Percentiles rank a stretch among this genome's conserved stretches.
Evolutionary conservation across 1,140 invertebrate species (phyloP).

Genomic region (Anadara kagoshimensis): DNA sequence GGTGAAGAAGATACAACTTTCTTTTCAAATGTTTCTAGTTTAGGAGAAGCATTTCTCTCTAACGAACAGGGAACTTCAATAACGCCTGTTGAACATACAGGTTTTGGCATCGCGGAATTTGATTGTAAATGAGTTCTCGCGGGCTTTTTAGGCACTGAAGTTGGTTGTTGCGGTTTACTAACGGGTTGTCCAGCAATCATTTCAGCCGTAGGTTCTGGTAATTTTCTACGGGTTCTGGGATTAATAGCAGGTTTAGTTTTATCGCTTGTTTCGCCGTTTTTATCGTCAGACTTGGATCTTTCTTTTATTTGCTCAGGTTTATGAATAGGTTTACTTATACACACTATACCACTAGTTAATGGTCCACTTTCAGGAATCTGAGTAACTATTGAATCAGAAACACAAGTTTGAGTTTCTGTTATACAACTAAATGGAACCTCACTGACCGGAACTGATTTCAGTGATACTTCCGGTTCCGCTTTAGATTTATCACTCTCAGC

Average conservation of each 20-base stretch:
- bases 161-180: slow-evolving; percentile 35
- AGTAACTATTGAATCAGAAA: background rate
- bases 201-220: slow-evolving; percentile 62
- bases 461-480: no score
- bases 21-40: background rate
- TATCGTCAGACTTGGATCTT: background rate
- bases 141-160: background rate
- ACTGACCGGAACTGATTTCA: no score
- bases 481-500: no score
- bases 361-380: no score
- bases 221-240: slow-evolving; percentile 56
- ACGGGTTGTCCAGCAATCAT: slow-evolving; percentile 50
- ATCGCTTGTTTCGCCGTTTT: background rate
- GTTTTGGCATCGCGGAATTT: no score
- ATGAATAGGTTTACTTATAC: background rate
- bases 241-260: slow-evolving; percentile 25
- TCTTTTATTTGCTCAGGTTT: background rate
- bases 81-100: no score
- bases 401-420: background rate
- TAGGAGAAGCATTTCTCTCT: background rate
- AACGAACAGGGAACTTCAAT: background rate
- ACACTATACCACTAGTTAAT: background rate
- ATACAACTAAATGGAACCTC: slow-evolving; percentile 3
- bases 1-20: background rate
- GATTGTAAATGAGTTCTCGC: no score